These are phyloP conservation scores for Megalopta genalis DNA, from an alignment of 1,140 invertebrate species.

Conservation along the genomic window DNA sequence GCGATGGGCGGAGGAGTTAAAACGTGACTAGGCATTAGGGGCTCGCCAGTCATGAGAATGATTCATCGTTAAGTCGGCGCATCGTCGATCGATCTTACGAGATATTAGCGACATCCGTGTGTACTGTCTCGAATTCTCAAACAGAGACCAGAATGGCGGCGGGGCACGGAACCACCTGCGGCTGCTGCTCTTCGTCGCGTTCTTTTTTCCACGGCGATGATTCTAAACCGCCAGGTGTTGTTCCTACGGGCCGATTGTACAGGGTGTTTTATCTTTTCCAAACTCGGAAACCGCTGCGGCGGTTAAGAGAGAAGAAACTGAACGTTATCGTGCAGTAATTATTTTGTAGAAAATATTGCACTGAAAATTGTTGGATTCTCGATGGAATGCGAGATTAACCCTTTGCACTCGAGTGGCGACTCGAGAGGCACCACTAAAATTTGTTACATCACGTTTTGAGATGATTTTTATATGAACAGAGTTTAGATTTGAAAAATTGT, in stretches of 20 bases:
- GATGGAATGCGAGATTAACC: no score
- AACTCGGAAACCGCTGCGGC: no score
- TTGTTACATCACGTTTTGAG: no score
- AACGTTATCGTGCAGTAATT: no score
- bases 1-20: slow-evolving; percentile 41
- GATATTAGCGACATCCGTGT: slow-evolving; percentile 61
- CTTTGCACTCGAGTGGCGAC: no score
- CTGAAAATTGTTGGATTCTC: no score
- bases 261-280: not conserved
- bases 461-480: no score
- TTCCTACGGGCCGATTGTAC: not conserved
- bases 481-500: no score
- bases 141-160: not conserved
- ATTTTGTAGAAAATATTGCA: no score
- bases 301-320: no score
- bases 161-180: slow-evolving; percentile 3
- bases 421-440: no score
- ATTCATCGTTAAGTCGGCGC: slow-evolving; percentile 62
- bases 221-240: slow-evolving; percentile 19
- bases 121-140: slow-evolving; percentile 41
- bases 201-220: not conserved
- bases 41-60: slow-evolving; percentile 59
- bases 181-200: not conserved
- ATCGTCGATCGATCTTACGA: slow-evolving; percentile 62
- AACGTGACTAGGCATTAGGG: slow-evolving; percentile 66